These are phyloP conservation scores for Anoura caudifer DNA, from an alignment of 2,113 vertebrate species.

Conservation along the genomic window DNA sequence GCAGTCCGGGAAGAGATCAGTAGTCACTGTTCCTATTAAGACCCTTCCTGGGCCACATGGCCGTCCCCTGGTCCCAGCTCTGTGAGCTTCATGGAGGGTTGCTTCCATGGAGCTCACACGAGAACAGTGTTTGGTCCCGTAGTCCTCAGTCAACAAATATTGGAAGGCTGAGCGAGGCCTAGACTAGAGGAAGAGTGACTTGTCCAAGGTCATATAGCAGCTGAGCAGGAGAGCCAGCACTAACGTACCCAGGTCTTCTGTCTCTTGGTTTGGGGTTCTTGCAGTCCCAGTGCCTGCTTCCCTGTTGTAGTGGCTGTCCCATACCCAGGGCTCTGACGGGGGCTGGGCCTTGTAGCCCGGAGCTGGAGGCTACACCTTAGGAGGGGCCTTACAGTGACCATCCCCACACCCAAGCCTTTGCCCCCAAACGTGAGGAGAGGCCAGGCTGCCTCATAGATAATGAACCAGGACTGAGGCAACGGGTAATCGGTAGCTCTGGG, in stretches of 20 bases:
- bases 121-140: neutral
- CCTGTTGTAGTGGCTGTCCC: neutral
- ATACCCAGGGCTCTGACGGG: neutral
- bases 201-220: conserved; percentile 45
- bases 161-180: neutral
- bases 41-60: neutral
- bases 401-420: neutral
- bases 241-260: neutral
- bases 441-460: neutral
- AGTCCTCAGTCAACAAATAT: neutral
- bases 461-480: neutral
- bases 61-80: neutral
- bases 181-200: neutral
- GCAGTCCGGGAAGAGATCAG: neutral
- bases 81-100: neutral
- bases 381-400: neutral
- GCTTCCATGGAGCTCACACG: neutral
- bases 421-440: neutral
- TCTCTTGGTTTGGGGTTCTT: neutral
- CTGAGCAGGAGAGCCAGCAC: neutral
- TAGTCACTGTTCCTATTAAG: neutral
- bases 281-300: neutral
- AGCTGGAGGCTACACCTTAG: neutral
- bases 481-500: neutral
- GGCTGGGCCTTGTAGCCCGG: neutral